Evolutionary conservation across 2,888 invertebrate genomes (phyloP).

Genomic region (Lasiommata megera): DNA sequence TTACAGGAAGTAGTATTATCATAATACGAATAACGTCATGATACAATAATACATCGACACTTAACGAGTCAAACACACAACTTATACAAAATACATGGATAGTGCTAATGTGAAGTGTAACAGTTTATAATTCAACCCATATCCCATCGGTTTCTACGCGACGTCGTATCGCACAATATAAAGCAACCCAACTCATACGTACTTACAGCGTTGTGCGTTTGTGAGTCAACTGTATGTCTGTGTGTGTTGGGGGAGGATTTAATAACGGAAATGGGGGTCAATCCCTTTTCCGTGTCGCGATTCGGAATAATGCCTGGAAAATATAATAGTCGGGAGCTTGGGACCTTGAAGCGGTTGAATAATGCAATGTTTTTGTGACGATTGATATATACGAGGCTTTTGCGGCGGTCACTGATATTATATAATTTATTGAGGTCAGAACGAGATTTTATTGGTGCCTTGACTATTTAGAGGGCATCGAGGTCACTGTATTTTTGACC

Average conservation of each 20-base stretch:
- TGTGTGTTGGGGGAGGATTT: slow-evolving; percentile 21
- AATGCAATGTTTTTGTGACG: slow-evolving; percentile 18
- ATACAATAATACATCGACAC: too few species aligned
- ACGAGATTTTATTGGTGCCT: too few species aligned
- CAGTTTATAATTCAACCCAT: background rate
- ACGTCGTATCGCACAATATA: background rate
- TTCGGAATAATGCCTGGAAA: slow-evolving; percentile 19
- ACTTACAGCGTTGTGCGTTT: background rate
- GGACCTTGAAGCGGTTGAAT: slow-evolving; percentile 13
- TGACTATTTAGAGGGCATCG: too few species aligned
- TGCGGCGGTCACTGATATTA: background rate
- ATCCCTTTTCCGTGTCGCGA: slow-evolving; percentile 26
- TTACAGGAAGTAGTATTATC: too few species aligned
- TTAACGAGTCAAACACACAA: too few species aligned
- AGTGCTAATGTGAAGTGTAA: too few species aligned
- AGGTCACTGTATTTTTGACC: too few species aligned
- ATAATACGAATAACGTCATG: too few species aligned
- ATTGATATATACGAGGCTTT: slow-evolving; percentile 1
- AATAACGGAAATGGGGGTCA: slow-evolving; percentile 29
- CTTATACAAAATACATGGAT: too few species aligned
- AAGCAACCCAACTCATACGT: background rate
- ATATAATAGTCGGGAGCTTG: slow-evolving; percentile 15
- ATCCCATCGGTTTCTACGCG: background rate
- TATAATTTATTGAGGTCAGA: too few species aligned
- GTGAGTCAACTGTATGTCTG: background rate